These are phyloP conservation scores for Cryptophagus acutangulus DNA, from an alignment of 2,888 invertebrate species.

Conservation along the genomic window DNA sequence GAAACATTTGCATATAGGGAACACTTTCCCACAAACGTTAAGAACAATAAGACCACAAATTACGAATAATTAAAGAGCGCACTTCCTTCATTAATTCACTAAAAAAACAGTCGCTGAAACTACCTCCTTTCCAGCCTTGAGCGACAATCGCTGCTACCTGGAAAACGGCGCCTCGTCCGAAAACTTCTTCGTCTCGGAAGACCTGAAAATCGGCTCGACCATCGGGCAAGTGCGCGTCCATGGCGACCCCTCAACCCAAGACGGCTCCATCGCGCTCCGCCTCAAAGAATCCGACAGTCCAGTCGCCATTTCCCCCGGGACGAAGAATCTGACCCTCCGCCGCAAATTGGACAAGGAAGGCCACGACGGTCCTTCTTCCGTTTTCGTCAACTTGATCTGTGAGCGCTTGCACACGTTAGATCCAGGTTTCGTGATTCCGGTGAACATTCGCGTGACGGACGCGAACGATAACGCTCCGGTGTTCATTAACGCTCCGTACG, in stretches of 20 bases:
- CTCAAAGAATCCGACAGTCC: conserved; percentile 78
- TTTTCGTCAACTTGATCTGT: conserved; percentile 82
- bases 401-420: conserved; percentile 64
- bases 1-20: too few species aligned
- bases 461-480: conserved; percentile 86
- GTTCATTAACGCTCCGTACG: conserved; percentile 77
- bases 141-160: conserved; percentile 84
- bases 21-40: too few species aligned
- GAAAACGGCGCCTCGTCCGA: conserved; percentile 88
- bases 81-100: neutral
- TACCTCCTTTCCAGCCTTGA: conserved; percentile 54
- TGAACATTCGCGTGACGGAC: conserved; percentile 81
- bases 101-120: conserved; percentile 7
- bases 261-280: conserved; percentile 73
- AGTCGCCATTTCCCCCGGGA: conserved; percentile 68
- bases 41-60: too few species aligned
- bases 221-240: conserved; percentile 76
- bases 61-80: neutral
- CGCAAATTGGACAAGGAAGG: conserved; percentile 82
- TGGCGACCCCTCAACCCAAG: conserved; percentile 71
- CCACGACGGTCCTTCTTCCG: conserved; percentile 73
- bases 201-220: conserved; percentile 70
- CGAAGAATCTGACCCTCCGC: conserved; percentile 75
- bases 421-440: conserved; percentile 71
- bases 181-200: conserved; percentile 86